These are phyloP conservation scores for Heliopora coerulea DNA, from an alignment of 92 coral and sea anemone genomes.

Conservation along the genomic window DNA sequence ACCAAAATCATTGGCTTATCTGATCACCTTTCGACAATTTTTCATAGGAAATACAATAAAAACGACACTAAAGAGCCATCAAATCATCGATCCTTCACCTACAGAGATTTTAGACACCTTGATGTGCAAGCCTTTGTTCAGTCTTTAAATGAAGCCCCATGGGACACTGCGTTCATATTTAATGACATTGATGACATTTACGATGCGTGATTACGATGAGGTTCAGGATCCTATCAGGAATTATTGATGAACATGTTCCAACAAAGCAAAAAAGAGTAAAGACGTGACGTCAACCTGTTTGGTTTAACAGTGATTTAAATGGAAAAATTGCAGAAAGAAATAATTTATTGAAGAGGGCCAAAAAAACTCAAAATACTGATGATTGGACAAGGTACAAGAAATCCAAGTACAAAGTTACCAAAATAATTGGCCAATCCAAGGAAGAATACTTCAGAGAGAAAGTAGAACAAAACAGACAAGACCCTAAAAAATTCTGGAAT, in stretches of 20 bases:
- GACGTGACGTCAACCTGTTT: not conserved
- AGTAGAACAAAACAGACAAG: not conserved
- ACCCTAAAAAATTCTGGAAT: conserved; percentile 18
- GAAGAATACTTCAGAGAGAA: not conserved
- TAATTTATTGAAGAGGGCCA: not conserved
- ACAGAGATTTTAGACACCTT: too few relatives aligned
- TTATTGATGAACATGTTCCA: too few relatives aligned
- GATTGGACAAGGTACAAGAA: not conserved
- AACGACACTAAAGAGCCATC: too few relatives aligned
- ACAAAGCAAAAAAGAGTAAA: not conserved
- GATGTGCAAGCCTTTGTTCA: too few relatives aligned
- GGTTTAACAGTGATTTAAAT: not conserved
- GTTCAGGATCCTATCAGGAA: too few relatives aligned
- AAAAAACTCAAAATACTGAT: not conserved
- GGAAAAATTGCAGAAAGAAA: not conserved
- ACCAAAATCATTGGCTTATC: not conserved
- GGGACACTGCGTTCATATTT: not conserved
- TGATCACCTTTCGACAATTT: too few relatives aligned
- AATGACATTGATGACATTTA: too few relatives aligned
- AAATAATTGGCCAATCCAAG: not conserved
- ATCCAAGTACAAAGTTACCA: not conserved
- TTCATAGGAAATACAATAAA: too few relatives aligned
- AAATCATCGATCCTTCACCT: not conserved
- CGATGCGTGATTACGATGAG: too few relatives aligned
- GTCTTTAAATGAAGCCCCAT: too few relatives aligned